Base-by-base conservation (phyloP, 2,888 invertebrate species). In the Heliconius cydno region DNA sequence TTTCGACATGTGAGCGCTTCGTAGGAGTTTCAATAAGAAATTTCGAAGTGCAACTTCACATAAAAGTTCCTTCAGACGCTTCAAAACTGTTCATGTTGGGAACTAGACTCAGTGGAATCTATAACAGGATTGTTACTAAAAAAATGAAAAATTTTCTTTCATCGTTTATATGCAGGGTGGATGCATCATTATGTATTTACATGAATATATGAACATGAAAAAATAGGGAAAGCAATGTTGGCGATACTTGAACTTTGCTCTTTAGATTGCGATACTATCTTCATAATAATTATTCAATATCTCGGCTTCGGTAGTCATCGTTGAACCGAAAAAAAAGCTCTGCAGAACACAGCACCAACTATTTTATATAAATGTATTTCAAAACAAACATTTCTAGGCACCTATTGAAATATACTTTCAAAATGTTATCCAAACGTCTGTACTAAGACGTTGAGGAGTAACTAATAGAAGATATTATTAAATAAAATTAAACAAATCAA, bases 1-100 rank as follows among this genome's bases (percentile, higher is more conserved):
- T 75, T 75, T 75, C 75, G 75, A 75, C 75, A 75, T 75, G 75
- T 75, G 75, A 75, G 75, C 63, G 75, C 76, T 77, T 77, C 76
- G 28, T 66, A 25, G 67, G n/a, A 68, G 68, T 68, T 68, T 77
- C 76, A 77, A 77, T 77, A 77, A 68, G 60, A 70, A 76, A 77
- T 70, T 70, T 77, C 76, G 57, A 77, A 77, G 68, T 70, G 68
- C 76, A 68, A 70, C 68, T 57, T 34, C 57, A 68, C 68, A 68
- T 68, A 77, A 77, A 77, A 77, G 38, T 77, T 77, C 22, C 38
- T 52, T 70, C 28, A 68, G 68, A 68, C 67, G 66, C 57, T 76
- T 76, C 76, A 68, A 67, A 76, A 67, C 68, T 76, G 76, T 67
- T 52, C 68, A 25, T 57, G 76, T 67, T 57, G n/a, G 52, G 76